A percentile compares a stretch with the other conserved stretches of the same genome.
phyloP scores from a whole-genome alignment of 2,113 vertebrate genomes.

The Microcebus griseorufus region DNA sequence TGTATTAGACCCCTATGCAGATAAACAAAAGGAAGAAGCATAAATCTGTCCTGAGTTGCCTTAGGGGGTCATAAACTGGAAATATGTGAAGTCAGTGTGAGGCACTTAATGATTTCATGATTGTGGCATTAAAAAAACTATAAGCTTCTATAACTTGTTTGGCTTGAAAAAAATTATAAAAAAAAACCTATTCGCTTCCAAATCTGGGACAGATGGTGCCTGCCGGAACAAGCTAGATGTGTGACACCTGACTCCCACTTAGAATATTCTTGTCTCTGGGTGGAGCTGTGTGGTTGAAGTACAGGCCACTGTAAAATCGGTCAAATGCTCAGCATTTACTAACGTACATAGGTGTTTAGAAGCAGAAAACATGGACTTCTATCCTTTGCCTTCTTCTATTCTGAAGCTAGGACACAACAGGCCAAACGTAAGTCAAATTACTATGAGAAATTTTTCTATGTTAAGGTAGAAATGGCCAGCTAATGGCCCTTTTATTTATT shows the following conservation, averaged over 20 bases:
- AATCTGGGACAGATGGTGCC: neutral
- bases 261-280: neutral
- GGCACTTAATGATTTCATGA: neutral
- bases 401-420: neutral
- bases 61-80: rapidly evolving
- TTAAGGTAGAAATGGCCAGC: neutral
- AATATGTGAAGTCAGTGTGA: neutral
- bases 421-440: neutral
- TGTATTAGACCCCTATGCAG: neutral
- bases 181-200: neutral
- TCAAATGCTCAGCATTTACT: rapidly evolving
- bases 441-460: too few species aligned
- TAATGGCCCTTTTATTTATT: neutral
- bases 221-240: neutral
- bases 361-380: too few species aligned
- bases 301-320: neutral
- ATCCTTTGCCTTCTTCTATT: neutral
- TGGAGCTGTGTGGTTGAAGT: neutral
- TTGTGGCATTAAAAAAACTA: neutral
- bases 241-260: neutral
- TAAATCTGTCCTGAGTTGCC: neutral
- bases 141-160: too few species aligned
- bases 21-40: neutral
- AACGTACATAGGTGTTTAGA: rapidly evolving
- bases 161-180: too few species aligned